Conservation (phyloP, 2,113 vertebrate genomes). For the Ceratotherium simum region DNA sequence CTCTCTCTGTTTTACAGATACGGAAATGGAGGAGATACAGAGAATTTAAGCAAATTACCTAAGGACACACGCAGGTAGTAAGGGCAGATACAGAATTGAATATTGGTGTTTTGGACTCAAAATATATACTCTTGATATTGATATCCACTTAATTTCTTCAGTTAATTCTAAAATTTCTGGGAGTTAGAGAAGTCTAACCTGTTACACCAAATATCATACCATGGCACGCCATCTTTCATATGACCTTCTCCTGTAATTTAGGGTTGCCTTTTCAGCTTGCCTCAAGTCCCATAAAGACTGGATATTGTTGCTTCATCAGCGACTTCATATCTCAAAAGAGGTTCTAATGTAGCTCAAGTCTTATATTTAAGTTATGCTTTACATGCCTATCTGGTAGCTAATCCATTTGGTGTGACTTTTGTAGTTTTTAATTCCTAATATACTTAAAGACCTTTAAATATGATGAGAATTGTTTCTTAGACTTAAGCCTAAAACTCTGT, state of each 20-base stretch:
- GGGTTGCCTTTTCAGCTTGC: neutral
- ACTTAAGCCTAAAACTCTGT: neutral
- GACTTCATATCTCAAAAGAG: neutral
- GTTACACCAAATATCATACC: neutral
- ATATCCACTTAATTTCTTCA: neutral
- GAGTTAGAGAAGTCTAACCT: neutral
- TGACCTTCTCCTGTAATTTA: neutral
- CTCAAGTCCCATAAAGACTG: neutral
- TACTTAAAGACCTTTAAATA: slow-evolving; percentile 21
- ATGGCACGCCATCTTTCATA: neutral
- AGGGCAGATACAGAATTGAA: neutral
- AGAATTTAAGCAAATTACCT: neutral
- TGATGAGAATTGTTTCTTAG: neutral
- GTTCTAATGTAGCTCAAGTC: neutral
- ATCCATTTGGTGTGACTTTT: neutral
- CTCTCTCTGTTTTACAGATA: neutral
- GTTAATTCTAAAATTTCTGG: neutral
- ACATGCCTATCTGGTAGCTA: neutral
- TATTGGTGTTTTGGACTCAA: neutral
- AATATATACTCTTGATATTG: neutral
- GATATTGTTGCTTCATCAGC: neutral
- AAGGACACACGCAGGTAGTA: neutral
- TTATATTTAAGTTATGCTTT: neutral
- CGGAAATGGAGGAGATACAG: neutral
- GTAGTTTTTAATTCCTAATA: slow-evolving; percentile 8